Evolutionary conservation across 2,113 vertebrate species (phyloP).

Genomic region (Opisthocomus hoazin): DNA sequence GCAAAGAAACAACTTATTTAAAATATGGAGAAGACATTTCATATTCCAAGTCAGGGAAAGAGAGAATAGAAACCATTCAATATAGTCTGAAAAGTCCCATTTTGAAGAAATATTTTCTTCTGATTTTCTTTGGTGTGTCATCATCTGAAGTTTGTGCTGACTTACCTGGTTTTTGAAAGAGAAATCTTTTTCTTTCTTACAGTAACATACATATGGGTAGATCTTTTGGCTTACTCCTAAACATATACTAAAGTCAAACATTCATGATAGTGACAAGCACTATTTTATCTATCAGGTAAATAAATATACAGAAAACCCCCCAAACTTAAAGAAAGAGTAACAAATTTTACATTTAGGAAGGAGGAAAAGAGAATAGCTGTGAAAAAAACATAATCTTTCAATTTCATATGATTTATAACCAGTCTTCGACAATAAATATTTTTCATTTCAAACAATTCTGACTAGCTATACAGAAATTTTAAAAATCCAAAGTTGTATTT

Average conservation of each 20-base stretch:
- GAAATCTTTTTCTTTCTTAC: not conserved
- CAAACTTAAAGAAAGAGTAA: not conserved
- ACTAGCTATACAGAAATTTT: not conserved
- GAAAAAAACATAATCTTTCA: not conserved
- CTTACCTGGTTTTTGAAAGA: not conserved
- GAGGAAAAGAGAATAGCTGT: not conserved
- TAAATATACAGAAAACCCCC: not conserved
- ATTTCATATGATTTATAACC: not conserved
- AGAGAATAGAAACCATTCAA: not conserved
- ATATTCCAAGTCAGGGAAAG: not conserved
- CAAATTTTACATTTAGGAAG: not conserved
- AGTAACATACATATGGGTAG: not conserved
- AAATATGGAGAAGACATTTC: not conserved
- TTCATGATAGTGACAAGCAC: not conserved
- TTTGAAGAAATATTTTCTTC: not conserved
- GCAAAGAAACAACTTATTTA: not conserved
- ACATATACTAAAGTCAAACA: not conserved
- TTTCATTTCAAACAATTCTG: not conserved
- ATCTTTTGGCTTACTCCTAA: not conserved
- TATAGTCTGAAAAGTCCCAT: not conserved
- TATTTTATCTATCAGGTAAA: not conserved
- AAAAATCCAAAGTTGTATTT: not conserved
- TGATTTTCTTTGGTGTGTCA: not conserved
- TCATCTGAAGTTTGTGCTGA: not conserved
- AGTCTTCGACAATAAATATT: not conserved